phyloP scores from a whole-genome alignment of 2,888 invertebrate genomes.

The Chesias legatella region DNA sequence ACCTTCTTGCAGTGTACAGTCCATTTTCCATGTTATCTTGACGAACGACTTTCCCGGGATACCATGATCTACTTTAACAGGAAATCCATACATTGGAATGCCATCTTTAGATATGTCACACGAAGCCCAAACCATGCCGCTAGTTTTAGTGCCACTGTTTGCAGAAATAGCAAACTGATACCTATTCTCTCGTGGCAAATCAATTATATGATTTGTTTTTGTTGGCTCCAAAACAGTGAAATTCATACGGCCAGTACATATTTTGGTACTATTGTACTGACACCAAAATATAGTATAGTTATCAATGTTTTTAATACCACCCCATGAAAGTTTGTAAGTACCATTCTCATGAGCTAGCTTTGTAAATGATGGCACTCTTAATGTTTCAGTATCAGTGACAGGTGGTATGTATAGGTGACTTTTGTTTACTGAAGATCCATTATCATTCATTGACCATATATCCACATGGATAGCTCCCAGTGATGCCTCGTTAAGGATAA shows the following conservation, averaged over 20 bases:
- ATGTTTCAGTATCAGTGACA: slow-evolving; percentile 60
- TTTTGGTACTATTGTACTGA: slow-evolving; percentile 59
- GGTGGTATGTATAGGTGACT: slow-evolving; percentile 83
- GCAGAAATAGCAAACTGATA: slow-evolving; percentile 91
- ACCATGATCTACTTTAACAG: slow-evolving; percentile 55
- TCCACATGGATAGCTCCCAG: slow-evolving; percentile 66
- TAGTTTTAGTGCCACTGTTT: slow-evolving; percentile 84
- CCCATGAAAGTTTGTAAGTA: slow-evolving; percentile 88
- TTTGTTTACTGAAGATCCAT: slow-evolving; percentile 78
- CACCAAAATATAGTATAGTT: slow-evolving; percentile 93
- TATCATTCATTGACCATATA: slow-evolving; percentile 82
- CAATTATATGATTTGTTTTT: slow-evolving; percentile 77
- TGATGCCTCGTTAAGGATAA: slow-evolving; percentile 77
- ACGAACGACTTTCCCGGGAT: slow-evolving; percentile 60
- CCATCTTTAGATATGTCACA: slow-evolving; percentile 80
- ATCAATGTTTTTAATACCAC: slow-evolving; percentile 74
- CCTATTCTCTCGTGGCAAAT: slow-evolving; percentile 78
- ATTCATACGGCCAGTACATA: slow-evolving; percentile 78
- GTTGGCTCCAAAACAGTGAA: slow-evolving; percentile 55
- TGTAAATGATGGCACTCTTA: slow-evolving; percentile 79
- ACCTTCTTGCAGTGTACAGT: slow-evolving; percentile 86
- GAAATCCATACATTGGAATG: slow-evolving; percentile 78
- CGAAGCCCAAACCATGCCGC: slow-evolving; percentile 92
- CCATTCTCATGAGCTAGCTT: slow-evolving; percentile 88
- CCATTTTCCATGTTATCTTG: slow-evolving; percentile 87